A percentile compares a stretch with the other conserved stretches of the same genome.
Conservation (phyloP, 2,113 vertebrate genomes). For the Turnix velox region DNA sequence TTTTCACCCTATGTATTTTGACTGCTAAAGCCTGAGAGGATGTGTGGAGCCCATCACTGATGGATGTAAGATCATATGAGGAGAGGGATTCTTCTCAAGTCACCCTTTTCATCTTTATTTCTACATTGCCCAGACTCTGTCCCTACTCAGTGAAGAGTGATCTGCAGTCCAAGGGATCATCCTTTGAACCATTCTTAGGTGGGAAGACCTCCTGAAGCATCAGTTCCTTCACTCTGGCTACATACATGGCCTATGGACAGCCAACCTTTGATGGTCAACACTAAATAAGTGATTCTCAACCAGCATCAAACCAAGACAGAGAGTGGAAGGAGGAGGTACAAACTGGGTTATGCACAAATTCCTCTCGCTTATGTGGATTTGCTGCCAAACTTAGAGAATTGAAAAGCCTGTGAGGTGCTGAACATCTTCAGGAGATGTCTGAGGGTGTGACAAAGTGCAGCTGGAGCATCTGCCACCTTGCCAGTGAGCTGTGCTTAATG, state of each 20-base stretch:
- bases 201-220: not conserved
- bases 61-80: not conserved
- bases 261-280: not conserved
- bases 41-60: not conserved
- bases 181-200: not conserved
- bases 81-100: not conserved
- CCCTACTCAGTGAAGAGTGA: not conserved
- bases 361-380: not conserved
- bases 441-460: not conserved
- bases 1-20: not conserved
- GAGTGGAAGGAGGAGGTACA: not conserved
- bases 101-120: not conserved
- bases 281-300: not conserved
- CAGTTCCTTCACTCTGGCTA: not conserved
- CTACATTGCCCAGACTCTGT: not conserved
- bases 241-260: not conserved
- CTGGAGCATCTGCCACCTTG: conserved; percentile 3
- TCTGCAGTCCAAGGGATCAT: not conserved
- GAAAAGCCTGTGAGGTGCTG: not conserved
- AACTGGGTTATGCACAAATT: not conserved
- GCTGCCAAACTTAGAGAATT: not conserved
- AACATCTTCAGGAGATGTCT: not conserved
- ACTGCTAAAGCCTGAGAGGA: not conserved
- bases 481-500: conserved; percentile 60
- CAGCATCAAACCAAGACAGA: rapidly evolving